Percentiles rank a stretch among this genome's conserved stretches.
Conservation (phyloP, 2,113 vertebrate species). For the Cavia aperea region DNA sequence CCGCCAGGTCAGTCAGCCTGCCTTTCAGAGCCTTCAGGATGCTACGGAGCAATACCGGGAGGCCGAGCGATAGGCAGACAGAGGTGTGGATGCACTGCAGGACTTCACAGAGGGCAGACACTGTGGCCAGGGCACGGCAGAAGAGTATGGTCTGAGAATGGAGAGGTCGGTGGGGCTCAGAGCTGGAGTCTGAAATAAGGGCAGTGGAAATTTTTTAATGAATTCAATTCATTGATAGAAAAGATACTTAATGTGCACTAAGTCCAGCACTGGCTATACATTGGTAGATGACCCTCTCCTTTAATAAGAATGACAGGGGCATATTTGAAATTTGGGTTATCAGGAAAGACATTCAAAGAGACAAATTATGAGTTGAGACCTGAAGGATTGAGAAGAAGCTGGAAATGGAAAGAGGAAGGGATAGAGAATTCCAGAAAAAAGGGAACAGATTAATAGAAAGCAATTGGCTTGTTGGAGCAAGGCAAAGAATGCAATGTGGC, state of each 20-base stretch:
- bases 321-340: not conserved
- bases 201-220: not conserved
- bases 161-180: not conserved
- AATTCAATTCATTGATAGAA: not conserved
- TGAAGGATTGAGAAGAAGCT: not conserved
- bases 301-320: not conserved
- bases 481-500: not conserved
- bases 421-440: not conserved
- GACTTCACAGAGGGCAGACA: not conserved
- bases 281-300: not conserved
- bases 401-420: not conserved
- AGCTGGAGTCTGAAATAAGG: not conserved
- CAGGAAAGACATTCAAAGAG: not conserved
- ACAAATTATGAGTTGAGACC: not conserved
- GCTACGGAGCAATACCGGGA: not conserved
- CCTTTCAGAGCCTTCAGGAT: not conserved
- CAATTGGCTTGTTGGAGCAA: not conserved
- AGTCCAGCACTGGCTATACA: not conserved
- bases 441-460: not conserved
- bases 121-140: not conserved
- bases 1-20: not conserved
- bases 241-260: not conserved
- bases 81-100: not conserved
- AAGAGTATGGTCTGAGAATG: not conserved
- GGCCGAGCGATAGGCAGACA: not conserved